Evolutionary conservation across 2,797 vertebrate species (phyloP).

Genomic region (Sandelia bainsii): DNA sequence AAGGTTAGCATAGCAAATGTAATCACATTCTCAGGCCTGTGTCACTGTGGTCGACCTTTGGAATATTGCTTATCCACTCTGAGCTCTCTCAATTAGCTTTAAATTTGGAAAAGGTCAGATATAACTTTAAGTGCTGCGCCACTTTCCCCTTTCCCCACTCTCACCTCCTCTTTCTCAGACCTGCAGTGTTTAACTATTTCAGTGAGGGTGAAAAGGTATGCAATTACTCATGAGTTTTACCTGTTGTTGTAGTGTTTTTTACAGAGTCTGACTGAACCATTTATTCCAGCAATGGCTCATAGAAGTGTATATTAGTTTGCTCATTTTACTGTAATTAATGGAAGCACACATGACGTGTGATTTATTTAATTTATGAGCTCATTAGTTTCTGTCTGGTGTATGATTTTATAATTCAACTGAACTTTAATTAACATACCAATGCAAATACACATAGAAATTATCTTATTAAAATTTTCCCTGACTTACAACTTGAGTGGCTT

Average conservation of each 20-base stretch:
- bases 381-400: constrained; percentile 22
- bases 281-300: neutral
- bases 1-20: constrained; percentile 44
- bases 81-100: constrained; percentile 56
- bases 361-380: constrained; percentile 20
- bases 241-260: neutral
- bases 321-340: constrained; percentile 14
- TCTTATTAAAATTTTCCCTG: constrained; percentile 4
- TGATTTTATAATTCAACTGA: constrained; percentile 27
- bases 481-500: constrained; percentile 5
- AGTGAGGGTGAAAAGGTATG: constrained; percentile 14
- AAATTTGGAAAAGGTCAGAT: constrained; percentile 60
- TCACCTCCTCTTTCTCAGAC: neutral
- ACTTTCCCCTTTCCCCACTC: constrained; percentile 2
- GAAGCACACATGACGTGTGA: neutral
- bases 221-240: neutral
- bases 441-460: constrained; percentile 19
- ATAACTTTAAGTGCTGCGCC: constrained; percentile 3
- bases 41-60: constrained; percentile 48
- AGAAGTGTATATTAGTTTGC: neutral
- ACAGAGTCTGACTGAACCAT: neutral
- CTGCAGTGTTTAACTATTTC: constrained; percentile 7
- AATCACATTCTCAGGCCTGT: constrained; percentile 34
- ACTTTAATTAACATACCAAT: constrained; percentile 33
- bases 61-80: constrained; percentile 43